phyloP scores from a whole-genome alignment of 2,797 vertebrate genomes.

The Cephalopachus bancanus region DNA sequence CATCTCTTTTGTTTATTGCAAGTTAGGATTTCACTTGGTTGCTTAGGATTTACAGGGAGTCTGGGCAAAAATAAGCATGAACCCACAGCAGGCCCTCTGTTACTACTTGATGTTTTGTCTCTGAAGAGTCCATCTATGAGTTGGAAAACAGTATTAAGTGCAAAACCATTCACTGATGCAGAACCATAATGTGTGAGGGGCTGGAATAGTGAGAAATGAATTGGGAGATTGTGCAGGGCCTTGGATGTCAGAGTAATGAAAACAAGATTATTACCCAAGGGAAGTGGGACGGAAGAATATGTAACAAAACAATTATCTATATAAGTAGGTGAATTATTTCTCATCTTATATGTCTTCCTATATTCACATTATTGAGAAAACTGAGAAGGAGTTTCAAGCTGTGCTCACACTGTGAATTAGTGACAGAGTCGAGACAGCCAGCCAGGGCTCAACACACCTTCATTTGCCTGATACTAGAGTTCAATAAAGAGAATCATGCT shows the following conservation, averaged over 20 bases:
- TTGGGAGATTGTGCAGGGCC: not conserved
- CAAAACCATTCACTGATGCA: not conserved
- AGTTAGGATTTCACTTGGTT: not conserved
- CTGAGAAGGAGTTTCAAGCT: not conserved
- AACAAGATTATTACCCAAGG: not conserved
- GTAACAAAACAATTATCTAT: not conserved
- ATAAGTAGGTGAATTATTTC: not conserved
- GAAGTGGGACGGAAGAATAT: not conserved
- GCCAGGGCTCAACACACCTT: not conserved
- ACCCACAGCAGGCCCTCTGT: not conserved
- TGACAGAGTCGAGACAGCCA: not conserved
- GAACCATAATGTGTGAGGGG: not conserved
- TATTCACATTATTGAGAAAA: conserved; percentile 17
- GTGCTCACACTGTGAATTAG: not conserved
- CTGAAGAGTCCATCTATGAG: not conserved
- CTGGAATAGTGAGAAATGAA: not conserved
- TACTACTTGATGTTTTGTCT: not conserved
- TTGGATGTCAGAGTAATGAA: not conserved
- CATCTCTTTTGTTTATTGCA: not conserved
- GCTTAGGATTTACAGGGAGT: not conserved
- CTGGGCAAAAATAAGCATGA: not conserved
- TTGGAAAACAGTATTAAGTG: not conserved
- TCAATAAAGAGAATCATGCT: conserved; percentile 49
- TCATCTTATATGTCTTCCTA: not conserved
- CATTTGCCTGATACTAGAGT: not conserved